Evolutionary conservation across 1,140 invertebrate species (phyloP), one percentile per base, ranked within the genome.

Genomic region (Pseudobourletiella spinata): DNA sequence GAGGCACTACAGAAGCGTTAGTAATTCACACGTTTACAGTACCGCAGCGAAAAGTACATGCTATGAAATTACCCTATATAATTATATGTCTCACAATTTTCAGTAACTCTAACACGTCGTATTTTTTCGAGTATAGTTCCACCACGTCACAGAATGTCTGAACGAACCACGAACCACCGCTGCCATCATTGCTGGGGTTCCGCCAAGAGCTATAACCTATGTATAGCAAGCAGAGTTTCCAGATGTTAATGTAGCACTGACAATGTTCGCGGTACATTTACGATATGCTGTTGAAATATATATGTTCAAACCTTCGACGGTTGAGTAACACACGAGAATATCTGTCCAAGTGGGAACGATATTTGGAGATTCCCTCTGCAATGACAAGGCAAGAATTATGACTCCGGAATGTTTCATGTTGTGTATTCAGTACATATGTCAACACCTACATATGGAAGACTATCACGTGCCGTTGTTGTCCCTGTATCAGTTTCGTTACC

Each of bases 81-180:
- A n/a, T n/a, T n/a, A n/a, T n/a, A n/a, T n/a, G n/a, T n/a, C 24
- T 54, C 46, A 59, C 57, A 28, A 59, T 29, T 24, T 59, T 46
- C 20, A 59, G 57, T 15, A 59, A 22, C 35, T 46, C 26, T 4
- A 44, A 35, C 0, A 60, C 20, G 30, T 61, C 60, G 1, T 30
- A 30, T 22, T 29, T 29, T 8, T 44, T 14, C 24, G 39, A 85
- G 70, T 83, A 74, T 48, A 82, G 77, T 74, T 86, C 86, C 71
- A 89, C 86, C 60, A 83, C 79, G 69, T 84, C 76, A 73, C 86
- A 89, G 54, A 90, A 76, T 60, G 80, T 78, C 72, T 87, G 84
- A 57, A 90, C 84, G 71, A 86, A 88, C 84, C 86, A 88, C 56
- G 84, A 85, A 18, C 87, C 88, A 24, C 70, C 71, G 6, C 71